Evolutionary conservation across 2,888 invertebrate genomes (phyloP).

Genomic region (Cryptophagus acutangulus): DNA sequence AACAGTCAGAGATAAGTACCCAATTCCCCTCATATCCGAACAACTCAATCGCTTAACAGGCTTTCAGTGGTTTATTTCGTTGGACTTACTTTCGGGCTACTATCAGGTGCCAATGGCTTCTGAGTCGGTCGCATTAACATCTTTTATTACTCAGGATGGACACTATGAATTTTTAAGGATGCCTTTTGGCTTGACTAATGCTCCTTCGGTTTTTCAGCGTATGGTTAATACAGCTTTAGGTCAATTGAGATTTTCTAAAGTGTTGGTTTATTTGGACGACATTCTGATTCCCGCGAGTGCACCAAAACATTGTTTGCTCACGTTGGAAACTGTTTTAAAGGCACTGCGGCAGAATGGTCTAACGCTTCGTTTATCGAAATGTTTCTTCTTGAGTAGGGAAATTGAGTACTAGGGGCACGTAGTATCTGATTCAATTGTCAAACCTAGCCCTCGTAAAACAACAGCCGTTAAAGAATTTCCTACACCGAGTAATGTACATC

Average conservation of each 20-base stretch:
- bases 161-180: constrained; percentile 12
- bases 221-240: too few species aligned
- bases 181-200: constrained; percentile 13
- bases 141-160: constrained; percentile 29
- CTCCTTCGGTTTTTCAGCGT: constrained; percentile 14
- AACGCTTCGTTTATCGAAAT: constrained; percentile 8
- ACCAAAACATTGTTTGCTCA: constrained; percentile 1
- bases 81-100: constrained; percentile 30
- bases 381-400: constrained; percentile 3
- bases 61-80: too few species aligned
- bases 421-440: not conserved
- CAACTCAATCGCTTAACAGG: too few species aligned
- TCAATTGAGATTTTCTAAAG: too few species aligned
- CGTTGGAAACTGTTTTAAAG: not conserved
- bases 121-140: constrained; percentile 3
- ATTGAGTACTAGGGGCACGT: not conserved
- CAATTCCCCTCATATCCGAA: constrained; percentile 4
- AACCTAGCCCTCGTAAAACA: constrained; percentile 11
- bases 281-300: constrained; percentile 14
- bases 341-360: not conserved
- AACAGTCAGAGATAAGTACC: too few species aligned
- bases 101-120: constrained; percentile 32
- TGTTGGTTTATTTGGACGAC: constrained; percentile 18
- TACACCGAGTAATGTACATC: constrained; percentile 11
- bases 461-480: constrained; percentile 14